Percentiles rank a stretch among this genome's conserved stretches.
phyloP scores from a whole-genome alignment of 1,140 invertebrate species.

The Gonatopus flavifemur region DNA sequence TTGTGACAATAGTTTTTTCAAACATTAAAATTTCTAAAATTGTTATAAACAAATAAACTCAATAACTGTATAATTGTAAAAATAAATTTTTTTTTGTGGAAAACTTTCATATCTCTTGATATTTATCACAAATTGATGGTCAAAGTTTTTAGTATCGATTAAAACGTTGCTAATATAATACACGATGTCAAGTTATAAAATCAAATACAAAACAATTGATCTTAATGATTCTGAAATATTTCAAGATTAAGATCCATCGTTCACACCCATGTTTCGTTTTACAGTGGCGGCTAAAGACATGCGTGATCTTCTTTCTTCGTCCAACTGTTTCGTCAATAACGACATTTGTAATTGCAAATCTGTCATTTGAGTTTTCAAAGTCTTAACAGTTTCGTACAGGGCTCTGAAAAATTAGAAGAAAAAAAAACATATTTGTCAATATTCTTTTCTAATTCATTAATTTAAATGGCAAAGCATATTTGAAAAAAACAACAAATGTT shows the following conservation, averaged over 20 bases:
- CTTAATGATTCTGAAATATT: constrained; percentile 8
- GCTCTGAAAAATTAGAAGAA: constrained; percentile 51
- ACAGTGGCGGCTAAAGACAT: constrained; percentile 53
- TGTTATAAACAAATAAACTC: no score
- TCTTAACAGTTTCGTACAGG: constrained; percentile 71
- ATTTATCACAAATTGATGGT: no score
- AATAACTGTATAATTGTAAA: no score
- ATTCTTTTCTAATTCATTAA: not conserved
- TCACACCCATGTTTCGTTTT: constrained; percentile 50
- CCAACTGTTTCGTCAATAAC: constrained; percentile 52
- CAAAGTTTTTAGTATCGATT: not conserved
- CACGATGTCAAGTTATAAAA: not conserved
- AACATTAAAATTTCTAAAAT: no score
- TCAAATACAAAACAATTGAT: not conserved
- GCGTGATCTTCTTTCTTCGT: constrained; percentile 57
- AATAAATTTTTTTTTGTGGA: no score
- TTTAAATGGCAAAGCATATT: not conserved
- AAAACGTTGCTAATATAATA: not conserved
- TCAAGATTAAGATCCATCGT: constrained; percentile 40
- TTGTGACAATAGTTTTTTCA: no score
- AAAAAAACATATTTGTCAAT: not conserved
- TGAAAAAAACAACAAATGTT: no score
- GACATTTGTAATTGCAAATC: constrained; percentile 60
- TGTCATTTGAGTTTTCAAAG: constrained; percentile 66
- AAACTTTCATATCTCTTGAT: no score